Percentiles rank a stretch among this genome's conserved stretches.
Evolutionary conservation across 2,888 invertebrate species (phyloP).

Genomic region (Pollenia griseotomentosa): DNA sequence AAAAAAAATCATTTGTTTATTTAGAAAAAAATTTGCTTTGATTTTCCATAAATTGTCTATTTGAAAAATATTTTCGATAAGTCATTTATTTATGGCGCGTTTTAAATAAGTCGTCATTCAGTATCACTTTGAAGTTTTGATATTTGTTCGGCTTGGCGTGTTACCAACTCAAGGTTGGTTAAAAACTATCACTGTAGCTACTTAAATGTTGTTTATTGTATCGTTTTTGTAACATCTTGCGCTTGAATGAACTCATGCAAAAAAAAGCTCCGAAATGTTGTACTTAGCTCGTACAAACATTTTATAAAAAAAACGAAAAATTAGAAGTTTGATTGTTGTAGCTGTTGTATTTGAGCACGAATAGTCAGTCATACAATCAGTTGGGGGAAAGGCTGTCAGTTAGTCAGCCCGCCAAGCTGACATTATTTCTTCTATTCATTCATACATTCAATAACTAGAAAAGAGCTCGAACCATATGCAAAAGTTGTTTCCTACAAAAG

Average conservation of each 20-base stretch:
- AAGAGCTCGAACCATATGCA: conserved; percentile 52
- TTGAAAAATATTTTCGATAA: no score
- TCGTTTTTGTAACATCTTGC: conserved; percentile 51
- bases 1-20: no score
- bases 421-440: conserved; percentile 44
- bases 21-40: no score
- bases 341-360: conserved; percentile 40
- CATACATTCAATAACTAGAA: conserved; percentile 43
- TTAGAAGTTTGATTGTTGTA: conserved; percentile 22
- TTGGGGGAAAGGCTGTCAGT: neutral
- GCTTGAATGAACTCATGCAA: conserved; percentile 59
- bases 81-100: no score
- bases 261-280: conserved; percentile 41
- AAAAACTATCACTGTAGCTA: neutral
- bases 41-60: no score
- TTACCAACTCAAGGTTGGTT: neutral
- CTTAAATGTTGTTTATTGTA: conserved; percentile 25
- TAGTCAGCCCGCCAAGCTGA: neutral
- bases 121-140: no score
- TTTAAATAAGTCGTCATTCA: no score
- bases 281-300: neutral
- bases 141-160: no score
- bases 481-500: conserved; percentile 47
- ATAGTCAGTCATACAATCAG: conserved; percentile 30
- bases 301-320: neutral